Conservation (phyloP, 2,888 invertebrate genomes). For the Dioctria linearis region DNA sequence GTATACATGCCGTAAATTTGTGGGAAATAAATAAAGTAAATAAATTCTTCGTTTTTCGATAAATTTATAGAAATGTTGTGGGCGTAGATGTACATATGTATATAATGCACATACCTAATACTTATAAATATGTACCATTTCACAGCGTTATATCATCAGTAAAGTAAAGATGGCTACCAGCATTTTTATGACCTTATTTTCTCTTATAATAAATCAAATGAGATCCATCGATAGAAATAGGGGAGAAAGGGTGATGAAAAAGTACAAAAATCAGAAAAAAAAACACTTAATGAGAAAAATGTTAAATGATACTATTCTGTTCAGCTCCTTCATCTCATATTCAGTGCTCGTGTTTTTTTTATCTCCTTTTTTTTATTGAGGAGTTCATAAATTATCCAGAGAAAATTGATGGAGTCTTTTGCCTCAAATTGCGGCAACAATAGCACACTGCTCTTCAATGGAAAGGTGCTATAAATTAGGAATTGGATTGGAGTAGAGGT, state of each 20-base stretch:
- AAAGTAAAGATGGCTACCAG: neutral
- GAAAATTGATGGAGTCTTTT: neutral
- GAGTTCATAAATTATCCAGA: slow-evolving; percentile 1
- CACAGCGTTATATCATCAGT: neutral
- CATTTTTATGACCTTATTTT: neutral
- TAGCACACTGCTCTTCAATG: too few species aligned
- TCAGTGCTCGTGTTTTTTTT: neutral
- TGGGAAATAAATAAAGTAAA: too few species aligned
- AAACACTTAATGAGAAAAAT: slow-evolving; percentile 6
- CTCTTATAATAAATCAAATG: neutral
- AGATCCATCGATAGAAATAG: neutral
- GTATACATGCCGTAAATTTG: too few species aligned
- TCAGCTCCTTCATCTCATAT: slow-evolving; percentile 1
- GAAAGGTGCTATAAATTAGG: too few species aligned
- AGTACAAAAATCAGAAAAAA: neutral
- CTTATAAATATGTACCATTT: neutral
- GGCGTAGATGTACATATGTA: too few species aligned
- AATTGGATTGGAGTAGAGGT: too few species aligned
- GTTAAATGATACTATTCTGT: neutral
- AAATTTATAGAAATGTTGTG: too few species aligned
- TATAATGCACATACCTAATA: too few species aligned
- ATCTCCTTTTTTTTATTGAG: neutral
- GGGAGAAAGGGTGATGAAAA: neutral
- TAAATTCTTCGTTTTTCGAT: too few species aligned
- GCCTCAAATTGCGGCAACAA: neutral